These are phyloP conservation scores for Columba guinea DNA, from an alignment of 2,797 vertebrate species.

Conservation along the genomic window DNA sequence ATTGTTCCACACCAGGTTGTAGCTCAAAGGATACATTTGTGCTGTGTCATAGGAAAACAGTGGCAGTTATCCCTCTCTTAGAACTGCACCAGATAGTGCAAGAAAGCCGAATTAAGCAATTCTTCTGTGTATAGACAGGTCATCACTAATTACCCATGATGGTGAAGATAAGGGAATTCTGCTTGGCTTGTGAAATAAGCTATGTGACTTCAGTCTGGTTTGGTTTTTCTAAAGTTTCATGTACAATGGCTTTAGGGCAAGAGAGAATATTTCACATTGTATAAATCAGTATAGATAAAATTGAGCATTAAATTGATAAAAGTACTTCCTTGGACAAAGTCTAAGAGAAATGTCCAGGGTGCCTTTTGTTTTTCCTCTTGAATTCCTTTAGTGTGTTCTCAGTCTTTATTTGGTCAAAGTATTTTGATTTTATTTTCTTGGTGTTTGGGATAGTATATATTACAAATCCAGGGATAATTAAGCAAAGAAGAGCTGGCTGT, in stretches of 20 bases:
- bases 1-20: background rate
- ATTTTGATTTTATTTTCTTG: conserved; percentile 31
- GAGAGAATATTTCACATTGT: background rate
- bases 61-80: background rate
- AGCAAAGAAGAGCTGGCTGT: background rate
- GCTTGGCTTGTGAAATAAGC: conserved; percentile 29
- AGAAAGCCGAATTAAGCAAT: conserved; percentile 58
- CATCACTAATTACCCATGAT: conserved; percentile 17
- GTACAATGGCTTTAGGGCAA: conserved; percentile 2
- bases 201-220: background rate
- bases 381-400: background rate
- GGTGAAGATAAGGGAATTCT: conserved; percentile 29
- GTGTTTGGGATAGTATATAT: background rate
- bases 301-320: conserved; percentile 27
- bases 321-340: conserved; percentile 23
- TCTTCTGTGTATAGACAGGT: conserved; percentile 22
- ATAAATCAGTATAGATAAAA: conserved; percentile 32
- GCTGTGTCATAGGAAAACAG: background rate
- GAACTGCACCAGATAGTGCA: background rate
- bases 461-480: conserved; percentile 18
- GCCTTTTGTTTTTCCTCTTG: background rate
- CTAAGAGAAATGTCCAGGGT: background rate
- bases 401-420: conserved; percentile 9
- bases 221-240: conserved; percentile 3
- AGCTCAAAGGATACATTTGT: background rate